Conservation (phyloP, 2,888 invertebrate genomes). For the Hyles lineata region DNA sequence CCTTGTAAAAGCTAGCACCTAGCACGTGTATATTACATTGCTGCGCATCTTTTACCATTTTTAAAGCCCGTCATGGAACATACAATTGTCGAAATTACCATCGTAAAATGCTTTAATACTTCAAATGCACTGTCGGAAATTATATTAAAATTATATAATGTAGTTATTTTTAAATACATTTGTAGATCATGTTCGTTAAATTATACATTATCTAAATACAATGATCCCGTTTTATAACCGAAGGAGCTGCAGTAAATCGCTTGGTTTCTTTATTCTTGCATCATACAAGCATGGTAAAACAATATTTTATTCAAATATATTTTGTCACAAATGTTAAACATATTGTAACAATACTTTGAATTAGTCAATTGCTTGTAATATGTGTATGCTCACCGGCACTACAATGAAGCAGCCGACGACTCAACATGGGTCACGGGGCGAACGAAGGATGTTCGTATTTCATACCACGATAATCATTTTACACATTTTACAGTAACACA, state of each 20-base stretch:
- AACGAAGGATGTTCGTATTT: not conserved
- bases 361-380: not conserved
- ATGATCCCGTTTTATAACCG: not conserved
- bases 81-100: conserved; percentile 1
- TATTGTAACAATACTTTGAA: not conserved
- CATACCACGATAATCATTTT: not conserved
- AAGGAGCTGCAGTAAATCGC: not conserved
- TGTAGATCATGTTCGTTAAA: not conserved
- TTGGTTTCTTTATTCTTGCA: not conserved
- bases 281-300: too few species aligned
- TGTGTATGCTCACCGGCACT: not conserved
- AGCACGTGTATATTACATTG: conserved; percentile 8
- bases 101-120: conserved; percentile 15
- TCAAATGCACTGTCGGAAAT: conserved; percentile 18
- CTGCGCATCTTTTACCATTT: not conserved
- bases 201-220: not conserved
- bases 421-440: not conserved
- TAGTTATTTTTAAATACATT: not conserved
- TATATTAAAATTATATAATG: not conserved
- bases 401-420: not conserved
- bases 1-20: conserved; percentile 16
- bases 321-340: conserved; percentile 3
- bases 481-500: not conserved
- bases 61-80: conserved; percentile 16
- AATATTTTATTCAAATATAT: not conserved